Evolutionary conservation across 2,113 vertebrate species (phyloP).

Genomic region (Chrysemys picta): DNA sequence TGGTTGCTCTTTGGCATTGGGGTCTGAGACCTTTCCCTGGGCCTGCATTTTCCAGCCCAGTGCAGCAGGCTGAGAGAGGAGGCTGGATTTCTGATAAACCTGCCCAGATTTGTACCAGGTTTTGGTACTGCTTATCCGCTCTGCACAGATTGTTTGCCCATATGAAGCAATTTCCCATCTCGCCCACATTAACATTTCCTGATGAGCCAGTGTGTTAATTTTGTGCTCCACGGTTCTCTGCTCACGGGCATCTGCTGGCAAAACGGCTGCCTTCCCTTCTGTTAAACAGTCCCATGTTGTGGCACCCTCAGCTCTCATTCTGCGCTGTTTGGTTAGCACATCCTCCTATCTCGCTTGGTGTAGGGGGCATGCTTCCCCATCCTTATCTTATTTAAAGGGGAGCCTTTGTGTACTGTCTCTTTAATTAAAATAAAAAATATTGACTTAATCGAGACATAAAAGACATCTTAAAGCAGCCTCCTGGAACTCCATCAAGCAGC

Average conservation of each 20-base stretch:
- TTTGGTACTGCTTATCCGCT: constrained; percentile 24
- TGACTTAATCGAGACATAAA: constrained; percentile 51
- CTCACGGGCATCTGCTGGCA: constrained; percentile 78
- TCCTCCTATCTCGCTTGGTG: background rate
- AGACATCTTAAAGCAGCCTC: constrained; percentile 39
- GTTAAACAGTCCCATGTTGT: constrained; percentile 63
- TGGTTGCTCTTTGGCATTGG: background rate
- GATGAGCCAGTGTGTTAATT: constrained; percentile 79
- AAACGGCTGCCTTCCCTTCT: constrained; percentile 80
- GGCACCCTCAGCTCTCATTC: constrained; percentile 37
- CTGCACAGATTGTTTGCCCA: constrained; percentile 72
- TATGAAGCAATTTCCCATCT: constrained; percentile 81
- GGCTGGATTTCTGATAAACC: constrained; percentile 12
- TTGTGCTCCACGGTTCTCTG: constrained; percentile 84
- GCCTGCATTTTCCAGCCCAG: background rate
- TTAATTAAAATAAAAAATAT: constrained; percentile 49
- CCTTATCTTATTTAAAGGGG: constrained; percentile 39
- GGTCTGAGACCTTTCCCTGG: constrained; percentile 36
- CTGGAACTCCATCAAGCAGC: constrained; percentile 57
- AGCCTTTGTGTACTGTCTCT: constrained; percentile 50
- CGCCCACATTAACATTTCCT: constrained; percentile 71
- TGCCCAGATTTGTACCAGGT: constrained; percentile 49
- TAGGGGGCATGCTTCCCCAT: background rate
- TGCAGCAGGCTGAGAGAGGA: constrained; percentile 29
- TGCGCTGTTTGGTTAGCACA: background rate